phyloP scores from a whole-genome alignment of 2,113 vertebrate genomes.

The Cryptomyrus ogoouensis region DNA sequence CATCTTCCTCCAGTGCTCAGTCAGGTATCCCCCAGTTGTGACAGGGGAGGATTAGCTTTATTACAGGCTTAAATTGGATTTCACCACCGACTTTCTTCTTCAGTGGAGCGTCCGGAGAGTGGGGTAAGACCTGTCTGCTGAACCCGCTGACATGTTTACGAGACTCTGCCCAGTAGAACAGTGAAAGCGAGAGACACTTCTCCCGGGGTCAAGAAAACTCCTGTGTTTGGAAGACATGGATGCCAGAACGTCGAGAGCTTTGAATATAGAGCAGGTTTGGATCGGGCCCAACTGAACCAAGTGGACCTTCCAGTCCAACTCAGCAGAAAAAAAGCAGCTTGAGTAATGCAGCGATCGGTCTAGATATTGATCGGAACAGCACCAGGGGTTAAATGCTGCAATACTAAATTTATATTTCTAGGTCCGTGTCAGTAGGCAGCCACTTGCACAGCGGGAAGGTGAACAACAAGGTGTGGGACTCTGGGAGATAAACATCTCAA shows the following conservation, averaged over 20 bases:
- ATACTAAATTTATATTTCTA: neutral
- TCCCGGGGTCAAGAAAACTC: neutral
- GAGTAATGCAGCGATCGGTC: neutral
- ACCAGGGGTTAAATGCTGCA: neutral
- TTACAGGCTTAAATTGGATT: constrained; percentile 7
- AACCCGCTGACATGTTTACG: neutral
- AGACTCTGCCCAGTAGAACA: neutral
- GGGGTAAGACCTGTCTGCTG: neutral
- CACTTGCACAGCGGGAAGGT: neutral
- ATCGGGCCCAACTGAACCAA: neutral
- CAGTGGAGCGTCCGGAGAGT: neutral
- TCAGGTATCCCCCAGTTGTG: neutral
- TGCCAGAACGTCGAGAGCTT: neutral
- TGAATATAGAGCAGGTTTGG: neutral
- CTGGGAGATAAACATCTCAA: neutral
- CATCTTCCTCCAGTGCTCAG: neutral
- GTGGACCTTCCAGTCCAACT: neutral
- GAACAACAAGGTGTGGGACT: neutral
- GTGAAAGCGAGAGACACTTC: neutral
- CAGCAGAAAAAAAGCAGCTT: neutral
- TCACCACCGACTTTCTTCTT: neutral
- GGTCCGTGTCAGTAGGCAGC: neutral
- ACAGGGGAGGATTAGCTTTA: neutral
- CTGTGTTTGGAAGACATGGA: neutral
- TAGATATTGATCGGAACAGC: neutral